phyloP scores from a whole-genome alignment of 2,113 vertebrate species.

The Myiopsitta monachus region DNA sequence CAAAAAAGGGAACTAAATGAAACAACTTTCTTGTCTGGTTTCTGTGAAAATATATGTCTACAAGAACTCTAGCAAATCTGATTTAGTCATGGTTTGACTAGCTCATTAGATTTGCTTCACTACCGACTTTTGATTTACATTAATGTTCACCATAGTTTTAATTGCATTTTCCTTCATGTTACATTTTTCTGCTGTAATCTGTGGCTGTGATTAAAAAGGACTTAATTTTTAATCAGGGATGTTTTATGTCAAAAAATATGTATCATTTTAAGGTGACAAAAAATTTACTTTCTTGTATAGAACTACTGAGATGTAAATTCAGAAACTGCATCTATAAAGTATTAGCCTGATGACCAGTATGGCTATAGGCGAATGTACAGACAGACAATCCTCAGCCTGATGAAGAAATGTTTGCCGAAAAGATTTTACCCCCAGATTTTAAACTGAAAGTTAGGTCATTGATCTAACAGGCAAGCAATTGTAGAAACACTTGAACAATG shows the following conservation, averaged over 20 bases:
- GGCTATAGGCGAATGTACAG: not conserved
- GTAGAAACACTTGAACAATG: not conserved
- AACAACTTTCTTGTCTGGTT: not conserved
- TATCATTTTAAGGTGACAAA: slow-evolving; percentile 43
- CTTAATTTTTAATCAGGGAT: slow-evolving; percentile 66
- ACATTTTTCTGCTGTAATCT: slow-evolving; percentile 56
- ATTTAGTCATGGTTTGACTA: slow-evolving; percentile 10
- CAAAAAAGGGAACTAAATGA: not conserved
- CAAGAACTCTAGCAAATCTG: slow-evolving; percentile 25
- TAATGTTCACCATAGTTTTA: slow-evolving; percentile 46
- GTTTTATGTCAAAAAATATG: slow-evolving; percentile 53
- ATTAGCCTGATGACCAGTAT: not conserved
- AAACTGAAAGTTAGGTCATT: not conserved
- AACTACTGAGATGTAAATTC: slow-evolving; percentile 4
- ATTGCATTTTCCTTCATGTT: slow-evolving; percentile 58
- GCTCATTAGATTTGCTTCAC: slow-evolving; percentile 57
- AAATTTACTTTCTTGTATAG: slow-evolving; percentile 9
- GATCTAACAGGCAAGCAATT: not conserved
- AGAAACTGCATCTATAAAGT: not conserved
- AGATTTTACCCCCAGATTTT: not conserved
- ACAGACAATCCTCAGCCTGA: not conserved
- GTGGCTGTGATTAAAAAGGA: slow-evolving; percentile 59
- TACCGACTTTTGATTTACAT: slow-evolving; percentile 45
- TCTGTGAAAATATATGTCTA: not conserved
- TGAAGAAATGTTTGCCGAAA: not conserved